Evolutionary conservation across 1,140 invertebrate species (phyloP).

Genomic region (Zophobas atratus): DNA sequence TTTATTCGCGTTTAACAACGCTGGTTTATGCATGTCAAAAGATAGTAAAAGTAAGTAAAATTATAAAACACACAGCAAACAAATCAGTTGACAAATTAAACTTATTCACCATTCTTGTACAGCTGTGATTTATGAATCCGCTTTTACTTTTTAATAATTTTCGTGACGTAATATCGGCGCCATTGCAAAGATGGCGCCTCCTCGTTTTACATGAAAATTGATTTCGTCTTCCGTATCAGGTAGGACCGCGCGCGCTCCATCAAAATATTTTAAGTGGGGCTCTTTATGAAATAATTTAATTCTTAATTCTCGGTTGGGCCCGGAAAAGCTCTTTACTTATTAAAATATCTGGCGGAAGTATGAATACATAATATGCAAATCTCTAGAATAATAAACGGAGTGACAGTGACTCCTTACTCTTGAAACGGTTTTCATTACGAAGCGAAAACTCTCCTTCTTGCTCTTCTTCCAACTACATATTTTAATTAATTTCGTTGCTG

Average conservation of each 20-base stretch:
- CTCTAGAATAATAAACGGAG: conserved; percentile 52
- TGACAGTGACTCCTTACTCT: conserved; percentile 42
- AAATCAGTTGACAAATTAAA: no score
- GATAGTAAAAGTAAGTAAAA: no score
- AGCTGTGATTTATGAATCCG: no score
- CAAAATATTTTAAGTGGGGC: conserved; percentile 44
- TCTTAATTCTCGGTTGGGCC: conserved; percentile 50
- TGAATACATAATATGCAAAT: conserved; percentile 56
- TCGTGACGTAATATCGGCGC: background rate
- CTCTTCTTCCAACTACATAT: conserved; percentile 9
- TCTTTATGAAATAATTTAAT: conserved; percentile 50
- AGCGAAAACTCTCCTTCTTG: conserved; percentile 20
- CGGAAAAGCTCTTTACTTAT: conserved; percentile 51
- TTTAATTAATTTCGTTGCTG: conserved; percentile 43
- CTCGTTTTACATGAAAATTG: conserved; percentile 43
- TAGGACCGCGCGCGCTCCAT: conserved; percentile 15
- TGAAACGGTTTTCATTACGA: conserved; percentile 34
- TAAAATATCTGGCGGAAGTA: conserved; percentile 54
- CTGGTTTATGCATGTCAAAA: no score
- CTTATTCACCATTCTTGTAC: no score
- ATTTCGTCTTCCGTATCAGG: conserved; percentile 36
- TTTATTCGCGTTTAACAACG: no score
- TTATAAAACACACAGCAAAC: no score
- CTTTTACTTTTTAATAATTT: no score
- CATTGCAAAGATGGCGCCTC: background rate